Evolutionary conservation across 2,113 vertebrate species (phyloP).

Genomic region (Eolophus roseicapilla): DNA sequence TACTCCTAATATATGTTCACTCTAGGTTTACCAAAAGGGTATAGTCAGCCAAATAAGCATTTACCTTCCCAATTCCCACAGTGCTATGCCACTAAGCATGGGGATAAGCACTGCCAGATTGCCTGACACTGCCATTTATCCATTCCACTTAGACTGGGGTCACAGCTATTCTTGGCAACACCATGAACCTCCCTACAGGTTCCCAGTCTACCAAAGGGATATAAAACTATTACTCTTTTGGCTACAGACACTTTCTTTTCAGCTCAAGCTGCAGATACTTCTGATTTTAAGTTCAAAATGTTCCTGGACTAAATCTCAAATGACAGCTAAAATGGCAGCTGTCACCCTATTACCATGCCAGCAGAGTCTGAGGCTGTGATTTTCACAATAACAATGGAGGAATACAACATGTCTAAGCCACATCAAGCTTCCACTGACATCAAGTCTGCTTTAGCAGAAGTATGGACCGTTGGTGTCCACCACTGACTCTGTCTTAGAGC

Average conservation of each 20-base stretch:
- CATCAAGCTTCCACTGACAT: neutral
- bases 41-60: neutral
- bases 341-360: slow-evolving; percentile 26
- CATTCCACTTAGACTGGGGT: neutral
- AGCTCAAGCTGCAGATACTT: slow-evolving; percentile 21
- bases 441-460: neutral
- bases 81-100: neutral
- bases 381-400: neutral
- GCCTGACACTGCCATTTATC: neutral
- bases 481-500: neutral
- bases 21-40: neutral
- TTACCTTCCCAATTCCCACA: neutral
- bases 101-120: neutral
- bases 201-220: slow-evolving; percentile 7
- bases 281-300: slow-evolving; percentile 34
- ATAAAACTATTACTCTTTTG: slow-evolving; percentile 7
- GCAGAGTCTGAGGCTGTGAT: neutral
- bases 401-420: neutral
- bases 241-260: neutral
- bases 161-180: neutral
- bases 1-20: neutral
- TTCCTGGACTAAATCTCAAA: slow-evolving; percentile 31
- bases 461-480: neutral
- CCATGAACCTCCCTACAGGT: neutral
- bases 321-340: slow-evolving; percentile 27